A percentile compares a stretch with the other conserved stretches of the same genome.
phyloP scores from a whole-genome alignment of 1,140 invertebrate genomes.

The Bombus impatiens region DNA sequence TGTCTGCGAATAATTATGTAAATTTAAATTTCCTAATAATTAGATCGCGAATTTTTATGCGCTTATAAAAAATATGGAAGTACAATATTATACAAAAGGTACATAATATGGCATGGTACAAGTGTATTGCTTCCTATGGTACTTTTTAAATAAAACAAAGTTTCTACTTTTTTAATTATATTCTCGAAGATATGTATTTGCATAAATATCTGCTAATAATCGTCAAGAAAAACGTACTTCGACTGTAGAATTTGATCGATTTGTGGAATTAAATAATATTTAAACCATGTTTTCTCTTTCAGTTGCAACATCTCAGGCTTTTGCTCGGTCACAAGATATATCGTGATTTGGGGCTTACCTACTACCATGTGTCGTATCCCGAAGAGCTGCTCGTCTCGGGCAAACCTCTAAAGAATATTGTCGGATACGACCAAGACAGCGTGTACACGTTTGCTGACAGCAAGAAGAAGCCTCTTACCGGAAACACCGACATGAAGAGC shows the following conservation, averaged over 20 bases:
- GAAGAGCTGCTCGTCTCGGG: slow-evolving; percentile 76
- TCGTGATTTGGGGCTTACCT: slow-evolving; percentile 77
- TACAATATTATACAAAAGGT: too few relatives aligned
- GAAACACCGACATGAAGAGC: slow-evolving; percentile 79
- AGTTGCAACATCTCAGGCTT: slow-evolving; percentile 81
- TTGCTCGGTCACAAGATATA: slow-evolving; percentile 77
- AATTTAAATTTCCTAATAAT: not conserved
- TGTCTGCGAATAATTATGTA: too few relatives aligned
- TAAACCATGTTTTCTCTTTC: slow-evolving; percentile 41
- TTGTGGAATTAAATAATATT: too few relatives aligned
- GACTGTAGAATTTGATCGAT: too few relatives aligned
- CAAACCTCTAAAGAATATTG: slow-evolving; percentile 81
- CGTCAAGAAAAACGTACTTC: too few relatives aligned
- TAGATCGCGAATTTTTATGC: not conserved
- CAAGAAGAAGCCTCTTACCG: slow-evolving; percentile 83
- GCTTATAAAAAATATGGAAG: too few relatives aligned
- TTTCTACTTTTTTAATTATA: too few relatives aligned
- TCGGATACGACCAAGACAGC: slow-evolving; percentile 82
- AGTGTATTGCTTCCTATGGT: too few relatives aligned
- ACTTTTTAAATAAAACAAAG: too few relatives aligned
- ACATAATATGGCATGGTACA: too few relatives aligned
- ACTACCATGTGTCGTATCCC: slow-evolving; percentile 78
- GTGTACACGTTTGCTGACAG: slow-evolving; percentile 84
- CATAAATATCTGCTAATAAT: too few relatives aligned
- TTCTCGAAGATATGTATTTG: too few relatives aligned